Evolutionary conservation across 2,113 vertebrate species (phyloP), one percentile per base, ranked within the genome.

Genomic region (Rhea pennata): DNA sequence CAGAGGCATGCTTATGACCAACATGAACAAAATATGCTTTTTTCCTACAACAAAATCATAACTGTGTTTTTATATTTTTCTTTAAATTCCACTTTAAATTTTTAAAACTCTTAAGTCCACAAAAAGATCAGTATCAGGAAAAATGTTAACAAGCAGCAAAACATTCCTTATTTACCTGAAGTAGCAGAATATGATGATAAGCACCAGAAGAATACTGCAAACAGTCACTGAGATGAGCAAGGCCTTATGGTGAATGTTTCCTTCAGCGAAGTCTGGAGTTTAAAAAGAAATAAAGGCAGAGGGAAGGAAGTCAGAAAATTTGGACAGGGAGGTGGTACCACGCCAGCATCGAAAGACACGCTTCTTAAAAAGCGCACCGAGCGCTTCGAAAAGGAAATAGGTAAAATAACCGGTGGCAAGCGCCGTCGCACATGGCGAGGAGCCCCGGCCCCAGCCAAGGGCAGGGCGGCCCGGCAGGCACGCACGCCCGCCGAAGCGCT

Each of bases 131-230:
- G 65, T 6, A 9, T 73, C 62, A 67, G 33, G 7, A 87, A 26
- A 24, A 92, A 59, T 16, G 82, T 19, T 66, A 58, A 79, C 5
- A 36, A 91, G 13, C 29, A 7, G 15, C 29, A 54, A 66, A 53
- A 7, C 29, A 54, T 19, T 75, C 5, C 16, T 90, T 53, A 93
- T 96, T 98, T 98, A 99, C 99, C 99, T 99, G 98, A 99, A 98
- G 97, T 99, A 99, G 97, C 98, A 99, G 98, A 99, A 98, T 85
- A 99, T 93, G 90, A 99, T 98, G 84, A 99, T 98, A 77, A 98
- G 86, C 69, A 98, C 98, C 93, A 99, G 97, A 29, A 99, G 98
- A 62, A 99, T 98, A 92, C 98, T 99, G 96, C 99, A 99, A 70
- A 99, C 98, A 40, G 98, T 98, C 89, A 99, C 98, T 4, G 99